Base-by-base conservation (phyloP, 1,140 invertebrate species). In the Lucilia cuprina region DNA sequence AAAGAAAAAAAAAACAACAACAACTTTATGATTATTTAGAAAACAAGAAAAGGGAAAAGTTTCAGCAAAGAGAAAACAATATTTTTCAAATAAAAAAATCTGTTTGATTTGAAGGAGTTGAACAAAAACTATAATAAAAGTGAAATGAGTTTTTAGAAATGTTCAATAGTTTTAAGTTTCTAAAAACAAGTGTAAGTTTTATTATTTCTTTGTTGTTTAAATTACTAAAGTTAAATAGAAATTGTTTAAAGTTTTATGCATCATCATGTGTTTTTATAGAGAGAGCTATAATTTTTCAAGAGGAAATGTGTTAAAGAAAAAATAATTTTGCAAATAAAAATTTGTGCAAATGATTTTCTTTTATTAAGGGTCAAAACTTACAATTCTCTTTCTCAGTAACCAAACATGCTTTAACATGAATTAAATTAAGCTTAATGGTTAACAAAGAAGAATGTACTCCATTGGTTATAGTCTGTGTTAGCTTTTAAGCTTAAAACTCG, bases 1-100 rank as follows among this genome's bases (percentile, higher is more conserved):
- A 70, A 70, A 19, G 8, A 70, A 70, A 84, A 77, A 13, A 47
- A 83, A 14, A 77, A 35, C 14, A n/a, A 47, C 75, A 78, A 80
- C 41, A 49, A 21, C 1, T n/a, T 8, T 19, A 70, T 21, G 65
- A 5, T 21, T 60, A 25, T 14, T n/a, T 10, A 41, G 75, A 41
- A 78, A n/a, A 78, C 9, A 34, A 14, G 12, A 47, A 78, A 78
- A 41, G 17, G 34, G 14, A 78, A 78, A 34, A 34, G 74, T 75
- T 74, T 74, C n/a, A 5, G 8, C 13, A 41, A 41, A 41, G 41
- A 8, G 41, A 60, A 60, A 17, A 60, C 3, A 60, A 60, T n/a
- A n/a, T 17, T n/a, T 17, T n/a, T 14, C 14, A 60, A n/a, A n/a
- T n/a, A 60, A 7, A n/a, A 60, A 60, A 30, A 30, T 2, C 25